These are phyloP conservation scores for Bombus breviceps DNA, from an alignment of 1,140 invertebrate species.

Conservation along the genomic window DNA sequence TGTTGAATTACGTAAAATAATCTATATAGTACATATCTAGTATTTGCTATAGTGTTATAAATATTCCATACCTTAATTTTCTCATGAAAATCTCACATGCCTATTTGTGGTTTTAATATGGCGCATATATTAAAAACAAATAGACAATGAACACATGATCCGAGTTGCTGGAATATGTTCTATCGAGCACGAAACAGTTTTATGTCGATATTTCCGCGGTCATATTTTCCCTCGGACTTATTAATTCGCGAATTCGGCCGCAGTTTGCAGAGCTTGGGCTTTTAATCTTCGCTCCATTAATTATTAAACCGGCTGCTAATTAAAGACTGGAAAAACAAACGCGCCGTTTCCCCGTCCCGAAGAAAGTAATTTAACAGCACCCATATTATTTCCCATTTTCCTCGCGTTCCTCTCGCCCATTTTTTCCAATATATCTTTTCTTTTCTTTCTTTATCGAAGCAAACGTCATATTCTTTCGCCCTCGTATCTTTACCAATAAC, in stretches of 20 bases:
- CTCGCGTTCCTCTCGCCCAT: neutral
- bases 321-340: constrained; percentile 51
- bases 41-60: neutral
- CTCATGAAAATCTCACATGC: neutral
- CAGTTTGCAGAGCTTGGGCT: constrained; percentile 38
- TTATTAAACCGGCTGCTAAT: constrained; percentile 48
- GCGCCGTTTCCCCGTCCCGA: neutral
- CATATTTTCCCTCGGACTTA: constrained; percentile 45
- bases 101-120: neutral
- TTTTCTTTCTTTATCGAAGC: neutral
- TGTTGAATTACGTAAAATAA: no score
- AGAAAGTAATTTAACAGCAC: constrained; percentile 44
- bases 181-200: neutral
- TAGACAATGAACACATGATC: neutral
- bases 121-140: neutral
- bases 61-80: neutral
- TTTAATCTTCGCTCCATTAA: constrained; percentile 48
- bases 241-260: constrained; percentile 54
- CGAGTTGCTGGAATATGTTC: neutral
- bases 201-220: constrained; percentile 34
- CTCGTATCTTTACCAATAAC: no score
- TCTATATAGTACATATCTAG: no score
- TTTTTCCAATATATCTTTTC: no score
- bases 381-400: neutral
- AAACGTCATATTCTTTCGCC: neutral